These are phyloP conservation scores for Sesamia nonagrioides DNA, from an alignment of 1,140 invertebrate genomes.

Conservation along the genomic window DNA sequence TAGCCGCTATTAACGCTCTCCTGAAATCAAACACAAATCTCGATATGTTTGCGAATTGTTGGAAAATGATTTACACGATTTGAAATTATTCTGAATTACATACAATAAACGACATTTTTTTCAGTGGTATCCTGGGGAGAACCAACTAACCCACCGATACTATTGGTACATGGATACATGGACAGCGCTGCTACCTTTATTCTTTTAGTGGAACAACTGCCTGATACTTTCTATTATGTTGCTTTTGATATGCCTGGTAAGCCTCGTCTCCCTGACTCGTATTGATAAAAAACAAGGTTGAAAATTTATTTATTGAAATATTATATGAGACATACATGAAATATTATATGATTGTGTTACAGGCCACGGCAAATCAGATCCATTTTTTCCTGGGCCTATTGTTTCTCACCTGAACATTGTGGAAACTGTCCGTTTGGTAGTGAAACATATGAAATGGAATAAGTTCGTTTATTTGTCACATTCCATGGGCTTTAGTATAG, in stretches of 20 bases:
- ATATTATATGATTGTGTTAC: neutral
- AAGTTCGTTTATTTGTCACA: slow-evolving; percentile 88
- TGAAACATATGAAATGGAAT: slow-evolving; percentile 89
- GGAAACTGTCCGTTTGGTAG: slow-evolving; percentile 84
- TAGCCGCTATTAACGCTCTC: no score
- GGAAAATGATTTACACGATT: no score
- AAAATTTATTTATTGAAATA: no score
- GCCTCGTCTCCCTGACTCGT: neutral
- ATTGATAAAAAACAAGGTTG: neutral
- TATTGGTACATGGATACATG: slow-evolving; percentile 89
- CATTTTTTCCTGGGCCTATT: slow-evolving; percentile 79
- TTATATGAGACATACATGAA: no score
- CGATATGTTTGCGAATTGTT: no score
- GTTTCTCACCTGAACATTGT: slow-evolving; percentile 77
- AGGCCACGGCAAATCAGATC: slow-evolving; percentile 89
- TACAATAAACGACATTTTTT: no score
- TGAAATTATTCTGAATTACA: no score
- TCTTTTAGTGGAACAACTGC: slow-evolving; percentile 88
- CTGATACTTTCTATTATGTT: slow-evolving; percentile 87
- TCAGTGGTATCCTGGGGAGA: slow-evolving; percentile 89
- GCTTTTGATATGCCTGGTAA: slow-evolving; percentile 91
- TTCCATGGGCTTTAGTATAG: slow-evolving; percentile 88
- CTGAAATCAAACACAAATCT: no score
- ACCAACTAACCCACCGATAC: slow-evolving; percentile 77
- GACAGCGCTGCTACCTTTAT: slow-evolving; percentile 91